phyloP scores from a whole-genome alignment of 2,113 vertebrate species.

The Cervus canadensis region DNA sequence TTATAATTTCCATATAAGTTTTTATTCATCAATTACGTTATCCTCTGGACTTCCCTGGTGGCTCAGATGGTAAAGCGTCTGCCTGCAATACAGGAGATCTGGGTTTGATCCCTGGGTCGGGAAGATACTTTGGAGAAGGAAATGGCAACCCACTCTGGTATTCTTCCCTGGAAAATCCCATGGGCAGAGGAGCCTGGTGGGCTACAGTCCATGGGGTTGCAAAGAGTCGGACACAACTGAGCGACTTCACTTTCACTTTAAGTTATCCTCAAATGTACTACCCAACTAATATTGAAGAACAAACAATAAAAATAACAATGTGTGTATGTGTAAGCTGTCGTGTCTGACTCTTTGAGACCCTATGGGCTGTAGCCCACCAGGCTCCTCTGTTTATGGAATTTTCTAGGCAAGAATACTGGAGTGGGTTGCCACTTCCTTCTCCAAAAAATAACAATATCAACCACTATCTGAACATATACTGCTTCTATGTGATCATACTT shows the following conservation, averaged over 20 bases:
- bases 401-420: not conserved
- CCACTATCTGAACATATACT: not conserved
- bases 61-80: not conserved
- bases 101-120: not conserved
- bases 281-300: not conserved
- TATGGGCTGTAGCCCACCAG: not conserved
- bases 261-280: not conserved
- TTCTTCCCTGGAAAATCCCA: not conserved
- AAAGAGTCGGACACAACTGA: not conserved
- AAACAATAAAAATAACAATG: not conserved
- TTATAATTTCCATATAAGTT: constrained; percentile 15
- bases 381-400: not conserved
- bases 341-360: not conserved
- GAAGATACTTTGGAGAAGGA: not conserved
- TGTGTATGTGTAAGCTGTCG: not conserved
- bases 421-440: not conserved
- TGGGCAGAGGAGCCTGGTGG: not conserved
- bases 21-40: constrained; percentile 15
- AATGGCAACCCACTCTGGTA: not conserved
- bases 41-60: not conserved
- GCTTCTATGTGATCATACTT: not conserved
- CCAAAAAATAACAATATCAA: not conserved
- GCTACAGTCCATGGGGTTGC: not conserved
- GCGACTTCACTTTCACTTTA: not conserved
- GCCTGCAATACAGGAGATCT: not conserved